Evolutionary conservation across 2,888 invertebrate species (phyloP).

Genomic region (Ormyrus rosae): DNA sequence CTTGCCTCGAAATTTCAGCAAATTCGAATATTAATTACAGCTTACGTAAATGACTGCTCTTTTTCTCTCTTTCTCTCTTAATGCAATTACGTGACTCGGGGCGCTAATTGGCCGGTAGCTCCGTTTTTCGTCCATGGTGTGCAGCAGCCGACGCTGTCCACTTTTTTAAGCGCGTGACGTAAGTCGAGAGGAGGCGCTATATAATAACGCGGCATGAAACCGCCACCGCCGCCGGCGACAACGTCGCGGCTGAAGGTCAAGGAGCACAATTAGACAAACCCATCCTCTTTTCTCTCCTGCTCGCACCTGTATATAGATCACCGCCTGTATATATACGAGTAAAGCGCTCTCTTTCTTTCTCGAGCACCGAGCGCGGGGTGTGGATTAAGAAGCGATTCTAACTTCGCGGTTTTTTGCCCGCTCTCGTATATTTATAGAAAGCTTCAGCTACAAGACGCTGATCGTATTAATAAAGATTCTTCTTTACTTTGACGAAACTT

Average conservation of each 20-base stretch:
- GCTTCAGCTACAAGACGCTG: too few relatives aligned
- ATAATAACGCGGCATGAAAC: constrained; percentile 9
- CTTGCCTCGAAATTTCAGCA: constrained; percentile 2
- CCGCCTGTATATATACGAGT: too few relatives aligned
- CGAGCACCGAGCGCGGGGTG: too few relatives aligned
- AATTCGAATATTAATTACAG: not conserved
- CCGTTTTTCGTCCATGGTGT: not conserved
- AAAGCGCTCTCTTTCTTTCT: too few relatives aligned
- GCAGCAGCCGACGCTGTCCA: not conserved
- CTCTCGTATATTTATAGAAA: too few relatives aligned
- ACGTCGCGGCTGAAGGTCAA: constrained; percentile 42
- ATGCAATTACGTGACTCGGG: constrained; percentile 7
- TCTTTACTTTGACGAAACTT: too few relatives aligned
- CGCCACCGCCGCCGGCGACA: constrained; percentile 5
- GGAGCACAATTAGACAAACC: constrained; percentile 39
- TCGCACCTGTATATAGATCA: not conserved
- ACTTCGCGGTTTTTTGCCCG: too few relatives aligned
- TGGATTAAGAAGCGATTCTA: too few relatives aligned
- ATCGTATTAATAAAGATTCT: too few relatives aligned
- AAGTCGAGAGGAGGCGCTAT: constrained; percentile 15
- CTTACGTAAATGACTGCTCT: constrained; percentile 9
- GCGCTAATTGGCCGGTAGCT: constrained; percentile 9
- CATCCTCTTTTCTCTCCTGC: constrained; percentile 11
- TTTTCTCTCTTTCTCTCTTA: not conserved
- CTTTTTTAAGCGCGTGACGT: constrained; percentile 35